Conservation (phyloP, 2,797 vertebrate species). For the Intellagama lesueurii region DNA sequence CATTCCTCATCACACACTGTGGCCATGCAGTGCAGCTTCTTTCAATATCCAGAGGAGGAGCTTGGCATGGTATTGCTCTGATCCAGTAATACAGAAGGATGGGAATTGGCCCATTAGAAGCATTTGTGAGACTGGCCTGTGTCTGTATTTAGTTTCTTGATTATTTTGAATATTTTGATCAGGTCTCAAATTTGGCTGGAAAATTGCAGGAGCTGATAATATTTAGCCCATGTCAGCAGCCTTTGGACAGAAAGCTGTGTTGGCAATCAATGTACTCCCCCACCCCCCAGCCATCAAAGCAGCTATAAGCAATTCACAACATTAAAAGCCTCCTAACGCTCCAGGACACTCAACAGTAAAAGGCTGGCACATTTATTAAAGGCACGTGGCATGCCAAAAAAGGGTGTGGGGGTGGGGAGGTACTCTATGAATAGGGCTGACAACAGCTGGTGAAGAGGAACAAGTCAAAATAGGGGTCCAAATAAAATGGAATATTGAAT, state of each 20-base stretch:
- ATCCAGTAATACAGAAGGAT: background rate
- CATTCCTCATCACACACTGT: too few species aligned
- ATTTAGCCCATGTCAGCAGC: slow-evolving; percentile 23
- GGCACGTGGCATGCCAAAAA: background rate
- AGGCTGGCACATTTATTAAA: slow-evolving; percentile 23
- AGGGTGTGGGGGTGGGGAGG: background rate
- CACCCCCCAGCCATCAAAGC: slow-evolving; percentile 31
- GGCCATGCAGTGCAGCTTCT: background rate
- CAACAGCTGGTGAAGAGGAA: slow-evolving; percentile 29
- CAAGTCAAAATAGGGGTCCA: slow-evolving; percentile 26
- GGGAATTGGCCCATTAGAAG: background rate
- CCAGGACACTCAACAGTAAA: slow-evolving; percentile 49
- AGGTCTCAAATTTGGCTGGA: slow-evolving; percentile 13
- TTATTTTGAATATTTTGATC: background rate
- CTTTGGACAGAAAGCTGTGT: slow-evolving; percentile 35
- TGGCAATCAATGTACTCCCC: background rate
- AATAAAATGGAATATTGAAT: slow-evolving; percentile 17
- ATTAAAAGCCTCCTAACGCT: slow-evolving; percentile 56
- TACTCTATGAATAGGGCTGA: background rate
- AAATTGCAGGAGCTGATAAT: background rate
- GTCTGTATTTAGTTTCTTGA: background rate
- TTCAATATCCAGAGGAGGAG: background rate
- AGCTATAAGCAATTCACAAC: slow-evolving; percentile 41
- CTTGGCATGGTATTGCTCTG: background rate
- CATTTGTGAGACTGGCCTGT: background rate